Evolutionary conservation across 2,888 invertebrate genomes (phyloP).

Genomic region (Nebria salina): DNA sequence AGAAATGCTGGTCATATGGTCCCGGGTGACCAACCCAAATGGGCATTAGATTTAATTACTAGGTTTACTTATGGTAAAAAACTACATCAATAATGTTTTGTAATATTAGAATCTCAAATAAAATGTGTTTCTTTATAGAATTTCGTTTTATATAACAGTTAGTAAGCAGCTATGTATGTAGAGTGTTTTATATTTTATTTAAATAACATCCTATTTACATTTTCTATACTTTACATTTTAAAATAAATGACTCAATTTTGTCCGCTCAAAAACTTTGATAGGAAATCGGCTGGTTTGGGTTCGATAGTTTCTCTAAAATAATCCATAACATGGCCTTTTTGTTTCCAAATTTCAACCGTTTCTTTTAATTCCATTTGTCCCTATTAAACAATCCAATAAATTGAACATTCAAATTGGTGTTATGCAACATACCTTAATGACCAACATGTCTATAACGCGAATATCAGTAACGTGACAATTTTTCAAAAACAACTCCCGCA

Average conservation of each 20-base stretch:
- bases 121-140: not conserved
- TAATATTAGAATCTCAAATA: not conserved
- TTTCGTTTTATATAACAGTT: not conserved
- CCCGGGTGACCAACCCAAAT: constrained; percentile 80
- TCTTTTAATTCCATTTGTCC: constrained; percentile 97
- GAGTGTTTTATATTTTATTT: constrained; percentile 28
- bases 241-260: constrained; percentile 62
- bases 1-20: constrained; percentile 86
- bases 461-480: constrained; percentile 84
- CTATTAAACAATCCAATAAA: constrained; percentile 62
- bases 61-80: constrained; percentile 71
- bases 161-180: no score
- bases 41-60: constrained; percentile 78
- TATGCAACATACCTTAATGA: constrained; percentile 79
- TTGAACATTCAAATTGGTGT: not conserved
- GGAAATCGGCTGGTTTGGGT: constrained; percentile 88
- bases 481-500: constrained; percentile 82
- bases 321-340: constrained; percentile 86
- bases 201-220: constrained; percentile 39
- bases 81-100: constrained; percentile 52
- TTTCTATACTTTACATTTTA: not conserved
- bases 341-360: constrained; percentile 87
- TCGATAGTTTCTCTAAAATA: constrained; percentile 87
- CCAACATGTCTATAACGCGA: constrained; percentile 89
- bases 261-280: constrained; percentile 87